Percentiles rank a stretch among this genome's conserved stretches.
Conservation (phyloP, 2,113 vertebrate species). For the Pedionomus torquatus region DNA sequence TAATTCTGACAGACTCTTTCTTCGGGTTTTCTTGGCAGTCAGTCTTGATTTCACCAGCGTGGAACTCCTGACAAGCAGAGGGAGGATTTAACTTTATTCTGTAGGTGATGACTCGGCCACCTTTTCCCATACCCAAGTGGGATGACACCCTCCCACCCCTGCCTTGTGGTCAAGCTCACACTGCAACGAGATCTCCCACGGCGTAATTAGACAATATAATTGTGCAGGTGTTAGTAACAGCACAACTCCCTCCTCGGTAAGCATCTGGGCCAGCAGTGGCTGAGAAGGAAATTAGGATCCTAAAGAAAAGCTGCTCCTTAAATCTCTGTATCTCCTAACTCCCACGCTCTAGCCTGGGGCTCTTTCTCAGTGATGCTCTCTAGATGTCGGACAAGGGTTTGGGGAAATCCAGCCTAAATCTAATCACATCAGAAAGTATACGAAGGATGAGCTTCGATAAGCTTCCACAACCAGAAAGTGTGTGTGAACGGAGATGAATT, state of each 20-base stretch:
- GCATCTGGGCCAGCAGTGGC: background rate
- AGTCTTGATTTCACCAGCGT: background rate
- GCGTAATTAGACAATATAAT: background rate
- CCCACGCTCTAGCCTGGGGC: background rate
- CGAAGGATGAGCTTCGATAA: background rate
- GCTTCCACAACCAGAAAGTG: background rate
- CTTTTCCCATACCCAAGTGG: background rate
- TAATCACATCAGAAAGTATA: conserved; percentile 32
- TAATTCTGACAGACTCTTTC: background rate
- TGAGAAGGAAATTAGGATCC: background rate
- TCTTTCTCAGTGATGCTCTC: background rate
- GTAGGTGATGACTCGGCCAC: background rate
- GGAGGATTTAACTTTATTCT: rapidly evolving
- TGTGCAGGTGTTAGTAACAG: background rate
- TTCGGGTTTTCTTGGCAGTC: background rate
- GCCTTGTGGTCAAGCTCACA: background rate
- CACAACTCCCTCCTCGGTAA: background rate
- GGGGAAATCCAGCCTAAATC: conserved; percentile 62
- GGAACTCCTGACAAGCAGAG: background rate
- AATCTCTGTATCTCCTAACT: background rate
- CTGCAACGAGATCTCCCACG: rapidly evolving
- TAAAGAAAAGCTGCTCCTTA: background rate
- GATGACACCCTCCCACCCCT: background rate
- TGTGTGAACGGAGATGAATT: conserved; percentile 12
- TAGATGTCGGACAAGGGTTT: conserved; percentile 64